Evolutionary conservation across 2,888 invertebrate genomes (phyloP), one percentile per base, ranked within the genome.

Genomic region (Tryphoninae sp.): DNA sequence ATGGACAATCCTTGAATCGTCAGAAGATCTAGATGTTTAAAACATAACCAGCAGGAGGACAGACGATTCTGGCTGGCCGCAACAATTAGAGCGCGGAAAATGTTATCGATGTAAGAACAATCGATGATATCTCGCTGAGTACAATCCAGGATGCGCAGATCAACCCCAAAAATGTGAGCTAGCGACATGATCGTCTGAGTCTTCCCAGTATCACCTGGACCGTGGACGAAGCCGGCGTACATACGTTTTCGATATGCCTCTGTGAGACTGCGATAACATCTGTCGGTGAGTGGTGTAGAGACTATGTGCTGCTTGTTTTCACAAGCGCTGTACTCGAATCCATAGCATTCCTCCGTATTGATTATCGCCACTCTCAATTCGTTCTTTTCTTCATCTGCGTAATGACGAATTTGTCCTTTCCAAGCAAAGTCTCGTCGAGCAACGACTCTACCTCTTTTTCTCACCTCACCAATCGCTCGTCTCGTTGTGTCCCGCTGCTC

Each of bases 291-390:
- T 1, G 92, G 91, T 2, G 93, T 93, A 40, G 90, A 90, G 7
- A 93, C 89, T 42, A 94, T 90, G 26, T 93, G 90, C 2, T 84
- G 78, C 65, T 87, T 85, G 42, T 91, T 88, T 0, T 93, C 91
- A 87, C 93, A 94, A n/a, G 93, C 93, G 65, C 94, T 90, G 88
- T 94, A 95, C 89, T 95, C 95, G 85, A 94, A 94, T 8, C 93
- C 94, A 86, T 95, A 95, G 59, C 90, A 89, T 49, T 94, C 92
- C 1, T 90, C 91, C 4, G 93, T 93, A 86, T 94, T 93, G 33
- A 93, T 93, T 79, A 94, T 93, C 33, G 92, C 89, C 0, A 94
- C 91, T 67, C 87, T 82, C 0, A 92, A 87, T 58, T 88, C 83
- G 19, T 55, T 55, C 55, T 13, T 45, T 40, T 93, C 90, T 92